These are phyloP conservation scores for Parelbella ahira DNA, from an alignment of 2,888 invertebrate genomes.

Conservation along the genomic window DNA sequence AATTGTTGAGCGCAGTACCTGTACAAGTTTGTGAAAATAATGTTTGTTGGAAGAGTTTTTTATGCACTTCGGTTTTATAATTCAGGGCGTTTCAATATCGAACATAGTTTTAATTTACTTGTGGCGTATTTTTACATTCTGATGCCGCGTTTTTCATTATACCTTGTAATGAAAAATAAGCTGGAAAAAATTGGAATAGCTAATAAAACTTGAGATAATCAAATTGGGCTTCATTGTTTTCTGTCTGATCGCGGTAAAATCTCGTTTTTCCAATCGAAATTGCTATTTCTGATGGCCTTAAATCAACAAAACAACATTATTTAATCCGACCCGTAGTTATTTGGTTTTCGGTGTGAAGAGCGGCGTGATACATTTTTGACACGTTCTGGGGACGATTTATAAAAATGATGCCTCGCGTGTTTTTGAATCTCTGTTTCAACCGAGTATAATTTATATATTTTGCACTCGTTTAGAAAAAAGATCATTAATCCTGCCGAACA, in stretches of 20 bases:
- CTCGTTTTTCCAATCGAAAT: slow-evolving; percentile 25
- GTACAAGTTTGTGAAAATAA: slow-evolving; percentile 1
- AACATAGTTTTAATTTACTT: slow-evolving; percentile 3
- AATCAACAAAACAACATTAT: slow-evolving; percentile 36
- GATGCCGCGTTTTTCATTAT: slow-evolving; percentile 1
- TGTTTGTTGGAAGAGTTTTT: not conserved
- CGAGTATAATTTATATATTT: slow-evolving; percentile 35
- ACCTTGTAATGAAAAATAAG: slow-evolving; percentile 15
- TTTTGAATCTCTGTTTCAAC: slow-evolving; percentile 33
- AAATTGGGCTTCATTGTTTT: slow-evolving; percentile 21
- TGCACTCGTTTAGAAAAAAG: slow-evolving; percentile 32
- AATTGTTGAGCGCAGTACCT: slow-evolving; percentile 27
- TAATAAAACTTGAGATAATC: slow-evolving; percentile 17
- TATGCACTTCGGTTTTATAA: no score
- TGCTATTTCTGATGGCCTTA: slow-evolving; percentile 32
- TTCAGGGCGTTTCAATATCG: not conserved
- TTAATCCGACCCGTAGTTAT: slow-evolving; percentile 36
- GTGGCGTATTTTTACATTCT: not conserved
- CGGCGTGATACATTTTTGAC: slow-evolving; percentile 40
- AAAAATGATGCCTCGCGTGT: slow-evolving; percentile 35
- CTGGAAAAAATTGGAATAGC: slow-evolving; percentile 7
- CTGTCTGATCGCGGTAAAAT: slow-evolving; percentile 17
- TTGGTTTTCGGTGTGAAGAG: slow-evolving; percentile 37
- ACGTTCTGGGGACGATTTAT: slow-evolving; percentile 37
- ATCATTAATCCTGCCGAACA: slow-evolving; percentile 33